Percentiles rank a stretch among this genome's conserved stretches.
These are phyloP conservation scores for Eptatretus burgeri DNA, from an alignment of 2,113 vertebrate species.

Conservation along the genomic window DNA sequence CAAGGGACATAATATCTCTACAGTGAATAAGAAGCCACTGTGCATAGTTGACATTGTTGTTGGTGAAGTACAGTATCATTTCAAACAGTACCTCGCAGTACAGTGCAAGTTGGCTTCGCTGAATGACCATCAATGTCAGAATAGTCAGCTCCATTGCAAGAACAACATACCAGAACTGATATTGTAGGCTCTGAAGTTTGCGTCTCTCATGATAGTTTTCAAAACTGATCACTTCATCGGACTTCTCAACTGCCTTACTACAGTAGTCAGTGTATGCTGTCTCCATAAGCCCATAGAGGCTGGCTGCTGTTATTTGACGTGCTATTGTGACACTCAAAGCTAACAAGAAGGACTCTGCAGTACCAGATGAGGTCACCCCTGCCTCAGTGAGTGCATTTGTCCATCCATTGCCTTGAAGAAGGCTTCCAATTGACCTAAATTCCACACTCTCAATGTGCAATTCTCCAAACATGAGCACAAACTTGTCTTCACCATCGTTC, in stretches of 20 bases:
- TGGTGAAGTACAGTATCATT: no score
- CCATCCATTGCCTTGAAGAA: conserved; percentile 2
- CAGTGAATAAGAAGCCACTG: no score
- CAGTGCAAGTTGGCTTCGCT: no score
- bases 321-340: not conserved
- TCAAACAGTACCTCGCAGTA: no score
- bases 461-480: not conserved
- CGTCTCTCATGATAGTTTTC: not conserved
- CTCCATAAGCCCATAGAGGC: not conserved
- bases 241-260: no score
- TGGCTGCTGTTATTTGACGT: conserved; percentile 5
- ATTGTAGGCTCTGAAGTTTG: conserved; percentile 8
- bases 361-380: conserved; percentile 2
- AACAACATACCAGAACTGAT: conserved; percentile 8
- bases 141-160: conserved; percentile 9
- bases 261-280: conserved; percentile 5
- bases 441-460: not conserved
- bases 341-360: not conserved
- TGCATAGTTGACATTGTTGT: no score
- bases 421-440: no score
- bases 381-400: not conserved
- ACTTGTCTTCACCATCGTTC: not conserved
- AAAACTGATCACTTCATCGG: no score
- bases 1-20: no score
- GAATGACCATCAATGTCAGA: conserved; percentile 9